phyloP scores from a whole-genome alignment of 2,113 vertebrate species.

The Sander lucioperca region DNA sequence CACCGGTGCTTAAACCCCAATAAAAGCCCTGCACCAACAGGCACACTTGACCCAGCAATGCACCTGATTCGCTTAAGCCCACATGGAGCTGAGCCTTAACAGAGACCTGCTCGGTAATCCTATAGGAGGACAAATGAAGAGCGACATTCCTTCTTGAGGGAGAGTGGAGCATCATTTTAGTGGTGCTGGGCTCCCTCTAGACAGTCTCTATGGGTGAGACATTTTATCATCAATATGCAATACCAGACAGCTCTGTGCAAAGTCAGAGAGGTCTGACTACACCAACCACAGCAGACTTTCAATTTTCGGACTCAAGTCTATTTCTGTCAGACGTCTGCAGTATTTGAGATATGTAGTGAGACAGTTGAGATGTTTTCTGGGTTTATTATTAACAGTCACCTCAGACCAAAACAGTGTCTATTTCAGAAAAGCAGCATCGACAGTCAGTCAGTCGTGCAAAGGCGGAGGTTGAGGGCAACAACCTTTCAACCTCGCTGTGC shows the following conservation, averaged over 20 bases:
- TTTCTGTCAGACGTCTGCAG: constrained; percentile 44
- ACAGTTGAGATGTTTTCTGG: constrained; percentile 61
- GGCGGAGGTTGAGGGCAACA: constrained; percentile 22
- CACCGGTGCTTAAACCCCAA: constrained; percentile 66
- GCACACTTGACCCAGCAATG: constrained; percentile 71
- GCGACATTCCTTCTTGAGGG: constrained; percentile 70
- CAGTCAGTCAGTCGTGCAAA: constrained; percentile 45
- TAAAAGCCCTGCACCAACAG: constrained; percentile 69
- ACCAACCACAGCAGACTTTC: constrained; percentile 17
- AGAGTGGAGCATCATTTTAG: constrained; percentile 49
- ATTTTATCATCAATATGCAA: constrained; percentile 65
- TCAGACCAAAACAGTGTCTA: constrained; percentile 69
- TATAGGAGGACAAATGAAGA: constrained; percentile 72
- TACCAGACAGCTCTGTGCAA: constrained; percentile 47
- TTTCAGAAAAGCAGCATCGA: constrained; percentile 60
- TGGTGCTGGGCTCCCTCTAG: constrained; percentile 9
- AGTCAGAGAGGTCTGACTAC: constrained; percentile 26
- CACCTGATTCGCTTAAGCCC: constrained; percentile 68
- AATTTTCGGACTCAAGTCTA: constrained; percentile 49
- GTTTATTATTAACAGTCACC: constrained; percentile 72
- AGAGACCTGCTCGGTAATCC: constrained; percentile 69
- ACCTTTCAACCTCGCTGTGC: constrained; percentile 55
- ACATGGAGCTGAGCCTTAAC: constrained; percentile 60
- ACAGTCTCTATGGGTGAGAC: constrained; percentile 32
- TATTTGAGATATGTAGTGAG: constrained; percentile 45